These are phyloP conservation scores for Rutpela maculata DNA, from an alignment of 2,888 invertebrate genomes.

Conservation along the genomic window DNA sequence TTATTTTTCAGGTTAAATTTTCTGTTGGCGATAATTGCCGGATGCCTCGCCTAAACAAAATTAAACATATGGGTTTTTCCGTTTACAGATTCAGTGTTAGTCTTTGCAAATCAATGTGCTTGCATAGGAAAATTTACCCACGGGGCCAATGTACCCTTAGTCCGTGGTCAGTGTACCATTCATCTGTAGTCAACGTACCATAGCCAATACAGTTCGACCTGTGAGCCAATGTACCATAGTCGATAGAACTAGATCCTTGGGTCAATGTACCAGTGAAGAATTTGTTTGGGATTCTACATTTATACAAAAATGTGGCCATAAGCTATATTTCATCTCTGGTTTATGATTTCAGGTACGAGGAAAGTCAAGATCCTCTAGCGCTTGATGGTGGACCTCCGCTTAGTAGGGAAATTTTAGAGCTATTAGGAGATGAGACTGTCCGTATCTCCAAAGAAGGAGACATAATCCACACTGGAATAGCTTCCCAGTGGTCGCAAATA, in stretches of 20 bases:
- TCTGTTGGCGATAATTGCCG: too few relatives aligned
- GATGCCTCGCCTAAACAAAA: too few relatives aligned
- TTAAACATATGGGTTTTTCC: too few relatives aligned
- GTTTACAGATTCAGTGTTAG: too few relatives aligned
- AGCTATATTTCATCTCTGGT: background rate
- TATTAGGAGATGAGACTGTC: background rate
- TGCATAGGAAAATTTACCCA: background rate
- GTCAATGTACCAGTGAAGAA: too few relatives aligned
- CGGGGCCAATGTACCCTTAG: background rate
- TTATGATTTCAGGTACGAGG: background rate
- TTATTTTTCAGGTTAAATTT: background rate
- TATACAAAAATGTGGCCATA: too few relatives aligned
- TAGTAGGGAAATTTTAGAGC: too few relatives aligned
- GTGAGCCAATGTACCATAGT: background rate
- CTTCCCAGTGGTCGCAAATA: background rate
- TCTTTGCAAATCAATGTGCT: too few relatives aligned
- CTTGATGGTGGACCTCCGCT: background rate
- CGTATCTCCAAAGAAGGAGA: background rate
- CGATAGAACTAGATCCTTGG: too few relatives aligned
- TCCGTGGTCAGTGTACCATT: background rate
- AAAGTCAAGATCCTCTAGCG: background rate
- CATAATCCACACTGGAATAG: background rate
- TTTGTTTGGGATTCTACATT: background rate
- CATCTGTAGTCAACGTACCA: background rate
- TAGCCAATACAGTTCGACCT: background rate